Base-by-base conservation (phyloP, 2,888 invertebrate genomes). In the Platycnemis pennipes region DNA sequence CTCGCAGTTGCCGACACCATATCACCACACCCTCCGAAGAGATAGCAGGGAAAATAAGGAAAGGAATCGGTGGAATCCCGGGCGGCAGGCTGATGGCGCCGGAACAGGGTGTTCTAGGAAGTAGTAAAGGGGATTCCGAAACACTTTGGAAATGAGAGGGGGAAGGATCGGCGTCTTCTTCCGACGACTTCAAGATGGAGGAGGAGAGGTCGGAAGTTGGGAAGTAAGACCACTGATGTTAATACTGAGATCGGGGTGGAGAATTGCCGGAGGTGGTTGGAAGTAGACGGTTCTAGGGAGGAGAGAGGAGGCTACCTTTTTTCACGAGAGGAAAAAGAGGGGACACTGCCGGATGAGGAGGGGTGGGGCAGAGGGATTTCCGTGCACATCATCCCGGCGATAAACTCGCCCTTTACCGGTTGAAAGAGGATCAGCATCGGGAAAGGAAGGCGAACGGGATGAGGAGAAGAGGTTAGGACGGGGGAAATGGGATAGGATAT, bases 361-460 rank as follows among this genome's bases (percentile, higher is more conserved):
- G 44, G 63, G 91, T n/a, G n/a, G 63, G 19, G 63, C 4, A 7
- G 88, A 89, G 91, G 63, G 91, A 63, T 91, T 63, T 63, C 63
- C 63, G 44, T 91, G 53, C 89, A 19, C 56, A 56, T 56, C 56
- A 42, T 22, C 91, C 42, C 44, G 31, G 91, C 63, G 91, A 91
- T 91, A 91, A 91, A 44, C 56, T 91, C 56, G 91, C 56, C 91
- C 63, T 91, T 77, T 91, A 56, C 91, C 69, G 91, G 63, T 91
- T 91, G 91, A 91, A 91, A 91, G 91, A 91, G 91, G 91, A 91
- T 91, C 91, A 91, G 91, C 91, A n/a, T n/a, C 22, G 44, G n/a
- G 45, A n/a, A n/a, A n/a, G 44, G 46, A 44, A 37, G 56, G 89
- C 37, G 37, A 37, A 42, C 31, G 89, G 56, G 89, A 37, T 56